Evolutionary conservation across 2,888 invertebrate genomes (phyloP).

Genomic region (Monochamus alternatus): DNA sequence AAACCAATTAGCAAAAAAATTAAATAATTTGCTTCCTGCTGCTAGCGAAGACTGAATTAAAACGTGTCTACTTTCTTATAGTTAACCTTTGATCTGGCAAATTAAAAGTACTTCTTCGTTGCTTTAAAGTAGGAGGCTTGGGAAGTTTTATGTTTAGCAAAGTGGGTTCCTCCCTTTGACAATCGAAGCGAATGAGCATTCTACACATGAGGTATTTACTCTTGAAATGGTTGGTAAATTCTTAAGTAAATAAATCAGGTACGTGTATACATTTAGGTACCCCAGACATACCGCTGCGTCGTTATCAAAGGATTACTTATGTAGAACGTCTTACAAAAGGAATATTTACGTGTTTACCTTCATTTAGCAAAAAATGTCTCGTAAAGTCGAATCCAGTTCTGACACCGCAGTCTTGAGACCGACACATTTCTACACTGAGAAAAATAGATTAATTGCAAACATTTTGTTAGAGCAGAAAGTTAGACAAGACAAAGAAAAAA

Average conservation of each 20-base stretch:
- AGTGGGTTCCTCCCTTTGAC: constrained; percentile 29
- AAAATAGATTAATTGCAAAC: too few species aligned
- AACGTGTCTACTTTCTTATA: constrained; percentile 2
- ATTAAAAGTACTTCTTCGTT: constrained; percentile 25
- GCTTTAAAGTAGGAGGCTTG: constrained; percentile 2
- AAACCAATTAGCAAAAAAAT: constrained; percentile 7
- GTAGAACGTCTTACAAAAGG: too few species aligned
- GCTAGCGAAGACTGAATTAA: constrained; percentile 24
- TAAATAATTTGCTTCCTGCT: constrained; percentile 7
- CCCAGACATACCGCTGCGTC: background rate
- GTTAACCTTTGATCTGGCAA: constrained; percentile 25
- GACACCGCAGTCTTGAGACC: too few species aligned
- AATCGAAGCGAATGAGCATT: constrained; percentile 28
- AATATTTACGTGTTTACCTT: background rate
- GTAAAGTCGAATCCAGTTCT: too few species aligned
- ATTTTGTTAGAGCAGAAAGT: too few species aligned
- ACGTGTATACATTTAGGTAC: constrained; percentile 13
- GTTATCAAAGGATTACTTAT: background rate
- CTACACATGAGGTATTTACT: constrained; percentile 31
- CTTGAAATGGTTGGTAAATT: constrained; percentile 27
- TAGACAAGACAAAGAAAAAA: too few species aligned
- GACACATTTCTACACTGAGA: too few species aligned
- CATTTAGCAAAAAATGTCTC: too few species aligned
- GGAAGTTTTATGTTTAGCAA: constrained; percentile 22
- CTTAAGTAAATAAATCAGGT: constrained; percentile 29